Conservation (phyloP, 1,140 invertebrate species). For the Pentalonia nigronervosa region DNA sequence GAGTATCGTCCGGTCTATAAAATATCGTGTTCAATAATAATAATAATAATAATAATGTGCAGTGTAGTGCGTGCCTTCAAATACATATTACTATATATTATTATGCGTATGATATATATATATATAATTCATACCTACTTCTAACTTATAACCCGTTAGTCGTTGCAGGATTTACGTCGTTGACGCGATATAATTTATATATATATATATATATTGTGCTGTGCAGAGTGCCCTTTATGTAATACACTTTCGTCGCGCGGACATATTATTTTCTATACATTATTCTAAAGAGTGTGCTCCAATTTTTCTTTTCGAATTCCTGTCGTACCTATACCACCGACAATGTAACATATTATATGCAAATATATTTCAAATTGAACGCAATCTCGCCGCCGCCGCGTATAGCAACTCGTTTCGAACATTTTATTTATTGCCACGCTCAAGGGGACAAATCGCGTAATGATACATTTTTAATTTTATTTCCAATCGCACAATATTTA, state of each 20-base stretch:
- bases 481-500: constrained; percentile 11
- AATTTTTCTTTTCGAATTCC: constrained; percentile 11
- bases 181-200: constrained; percentile 9
- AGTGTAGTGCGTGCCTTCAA: not conserved
- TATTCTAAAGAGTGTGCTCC: constrained; percentile 1
- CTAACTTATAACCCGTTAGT: not conserved
- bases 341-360: constrained; percentile 20
- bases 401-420: not conserved
- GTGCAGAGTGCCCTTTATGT: not conserved
- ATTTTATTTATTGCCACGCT: constrained; percentile 17
- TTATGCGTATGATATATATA: not conserved
- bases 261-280: not conserved
- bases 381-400: not conserved
- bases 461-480: constrained; percentile 2
- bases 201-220: not conserved
- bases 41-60: not conserved
- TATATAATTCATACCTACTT: not conserved
- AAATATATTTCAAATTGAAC: constrained; percentile 20
- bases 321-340: not conserved
- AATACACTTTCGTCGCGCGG: constrained; percentile 2
- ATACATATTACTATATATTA: not conserved
- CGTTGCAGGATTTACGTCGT: constrained; percentile 7
- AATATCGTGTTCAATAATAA: constrained; percentile 8
- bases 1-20: not conserved
- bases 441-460: constrained; percentile 17